Evolutionary conservation across 2,797 vertebrate species (phyloP).

Genomic region (Sphenodon punctatus): DNA sequence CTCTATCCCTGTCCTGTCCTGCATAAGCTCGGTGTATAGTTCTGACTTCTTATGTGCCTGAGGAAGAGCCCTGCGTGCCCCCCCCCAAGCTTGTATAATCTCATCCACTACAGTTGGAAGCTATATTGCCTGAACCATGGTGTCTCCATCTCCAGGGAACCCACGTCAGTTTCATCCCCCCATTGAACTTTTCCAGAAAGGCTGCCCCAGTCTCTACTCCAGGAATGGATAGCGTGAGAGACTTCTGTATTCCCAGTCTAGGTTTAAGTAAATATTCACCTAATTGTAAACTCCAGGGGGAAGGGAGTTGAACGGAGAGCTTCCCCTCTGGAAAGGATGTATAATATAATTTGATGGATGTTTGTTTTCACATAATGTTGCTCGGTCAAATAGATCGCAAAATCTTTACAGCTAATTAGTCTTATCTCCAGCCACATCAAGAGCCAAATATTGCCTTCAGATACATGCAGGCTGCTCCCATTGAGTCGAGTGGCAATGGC

Average conservation of each 20-base stretch:
- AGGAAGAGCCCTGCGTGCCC: too few species aligned
- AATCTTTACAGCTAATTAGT: background rate
- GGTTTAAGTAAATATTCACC: background rate
- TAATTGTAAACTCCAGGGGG: background rate
- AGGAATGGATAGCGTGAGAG: background rate
- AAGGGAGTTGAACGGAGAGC: background rate
- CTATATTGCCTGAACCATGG: too few species aligned
- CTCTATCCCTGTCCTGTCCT: too few species aligned
- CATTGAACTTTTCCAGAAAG: background rate
- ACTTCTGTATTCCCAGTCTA: background rate
- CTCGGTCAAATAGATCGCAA: background rate
- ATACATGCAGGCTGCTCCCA: background rate
- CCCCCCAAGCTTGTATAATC: too few species aligned
- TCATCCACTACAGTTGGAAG: too few species aligned
- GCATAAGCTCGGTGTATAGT: too few species aligned
- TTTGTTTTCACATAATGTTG: background rate
- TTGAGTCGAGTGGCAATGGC: rapidly evolving
- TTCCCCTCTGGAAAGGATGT: background rate
- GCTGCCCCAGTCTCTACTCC: background rate
- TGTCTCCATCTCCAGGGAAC: background rate
- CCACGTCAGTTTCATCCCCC: background rate
- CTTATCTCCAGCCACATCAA: background rate
- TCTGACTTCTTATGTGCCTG: too few species aligned
- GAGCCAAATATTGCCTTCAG: background rate
- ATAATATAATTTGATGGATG: background rate